These are phyloP conservation scores for Harpegnathos saltator DNA, from an alignment of 1,140 invertebrate genomes.

Conservation along the genomic window DNA sequence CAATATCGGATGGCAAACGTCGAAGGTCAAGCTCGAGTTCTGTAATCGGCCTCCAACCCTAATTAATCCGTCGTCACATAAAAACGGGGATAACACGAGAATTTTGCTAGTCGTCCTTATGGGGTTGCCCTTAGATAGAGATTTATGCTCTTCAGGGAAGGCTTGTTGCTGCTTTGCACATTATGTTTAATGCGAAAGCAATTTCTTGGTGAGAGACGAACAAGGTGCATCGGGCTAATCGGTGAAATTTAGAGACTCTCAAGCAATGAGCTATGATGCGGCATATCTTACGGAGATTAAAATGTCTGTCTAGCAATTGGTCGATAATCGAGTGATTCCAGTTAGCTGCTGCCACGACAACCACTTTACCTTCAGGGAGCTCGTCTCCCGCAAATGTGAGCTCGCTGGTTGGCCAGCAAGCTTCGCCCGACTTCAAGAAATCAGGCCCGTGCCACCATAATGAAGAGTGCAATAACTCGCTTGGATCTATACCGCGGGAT, in stretches of 20 bases:
- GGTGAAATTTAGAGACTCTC: neutral
- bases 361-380: no score
- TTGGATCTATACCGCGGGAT: no score
- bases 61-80: neutral
- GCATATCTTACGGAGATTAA: neutral
- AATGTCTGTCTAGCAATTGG: neutral
- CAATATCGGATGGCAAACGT: neutral
- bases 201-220: neutral
- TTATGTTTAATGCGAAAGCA: neutral
- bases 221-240: no score
- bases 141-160: neutral
- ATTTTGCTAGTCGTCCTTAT: neutral
- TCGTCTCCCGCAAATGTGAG: neutral
- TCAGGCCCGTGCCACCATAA: no score
- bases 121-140: neutral
- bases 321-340: neutral
- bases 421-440: neutral
- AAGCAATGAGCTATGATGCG: neutral
- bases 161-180: neutral
- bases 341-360: no score
- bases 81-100: neutral
- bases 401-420: neutral
- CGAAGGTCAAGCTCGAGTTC: rapidly evolving
- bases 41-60: neutral
- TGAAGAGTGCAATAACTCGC: no score